phyloP scores from a whole-genome alignment of 2,888 invertebrate species.

The Athalia rosae region DNA sequence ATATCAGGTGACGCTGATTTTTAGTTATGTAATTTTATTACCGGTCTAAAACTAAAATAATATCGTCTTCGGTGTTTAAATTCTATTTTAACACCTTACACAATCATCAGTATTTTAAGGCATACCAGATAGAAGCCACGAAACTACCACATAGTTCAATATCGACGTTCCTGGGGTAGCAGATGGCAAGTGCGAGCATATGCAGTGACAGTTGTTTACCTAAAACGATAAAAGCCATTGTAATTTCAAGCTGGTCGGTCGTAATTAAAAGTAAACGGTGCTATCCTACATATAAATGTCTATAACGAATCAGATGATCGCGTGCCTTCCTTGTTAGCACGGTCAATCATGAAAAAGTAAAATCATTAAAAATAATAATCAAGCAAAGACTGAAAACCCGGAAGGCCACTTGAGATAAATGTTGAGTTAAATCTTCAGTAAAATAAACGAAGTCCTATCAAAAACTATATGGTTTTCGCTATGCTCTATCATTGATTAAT shows the following conservation, averaged over 20 bases:
- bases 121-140: slow-evolving; percentile 22
- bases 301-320: neutral
- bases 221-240: slow-evolving; percentile 28
- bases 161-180: slow-evolving; percentile 15
- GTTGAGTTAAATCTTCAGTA: slow-evolving; percentile 19
- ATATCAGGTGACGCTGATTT: slow-evolving; percentile 6
- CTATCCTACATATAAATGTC: neutral
- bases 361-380: neutral
- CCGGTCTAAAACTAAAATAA: slow-evolving; percentile 29
- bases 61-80: slow-evolving; percentile 29
- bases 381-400: neutral
- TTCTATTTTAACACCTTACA: slow-evolving; percentile 44
- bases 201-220: slow-evolving; percentile 33
- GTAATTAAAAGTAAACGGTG: slow-evolving; percentile 15
- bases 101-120: slow-evolving; percentile 10
- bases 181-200: slow-evolving; percentile 33
- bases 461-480: too few species aligned
- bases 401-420: neutral
- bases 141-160: slow-evolving; percentile 8
- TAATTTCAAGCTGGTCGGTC: slow-evolving; percentile 19
- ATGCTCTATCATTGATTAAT: neutral
- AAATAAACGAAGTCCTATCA: slow-evolving; percentile 11
- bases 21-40: slow-evolving; percentile 35
- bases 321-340: neutral
- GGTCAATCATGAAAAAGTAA: neutral